phyloP scores from a whole-genome alignment of 1,140 invertebrate genomes.

The Drosophila eugracilis region DNA sequence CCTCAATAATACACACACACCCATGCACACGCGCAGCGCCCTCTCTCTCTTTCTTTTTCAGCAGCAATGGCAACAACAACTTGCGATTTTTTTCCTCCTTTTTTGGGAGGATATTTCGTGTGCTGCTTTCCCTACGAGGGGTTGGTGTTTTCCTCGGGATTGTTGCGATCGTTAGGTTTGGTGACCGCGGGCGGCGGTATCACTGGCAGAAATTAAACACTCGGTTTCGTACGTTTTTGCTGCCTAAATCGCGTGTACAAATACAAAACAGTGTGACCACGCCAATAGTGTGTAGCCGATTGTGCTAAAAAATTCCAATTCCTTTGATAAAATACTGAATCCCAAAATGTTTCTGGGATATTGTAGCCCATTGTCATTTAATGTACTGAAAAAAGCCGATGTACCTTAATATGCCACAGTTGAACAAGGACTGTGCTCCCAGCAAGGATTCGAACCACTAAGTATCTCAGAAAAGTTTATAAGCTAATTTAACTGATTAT shows the following conservation, averaged over 20 bases:
- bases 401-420: no score
- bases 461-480: no score
- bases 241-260: constrained; percentile 58
- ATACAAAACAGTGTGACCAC: constrained; percentile 61
- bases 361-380: no score
- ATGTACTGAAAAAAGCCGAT: no score
- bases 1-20: constrained; percentile 8
- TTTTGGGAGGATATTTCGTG: constrained; percentile 14
- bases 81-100: constrained; percentile 14
- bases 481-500: no score
- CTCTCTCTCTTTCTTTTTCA: constrained; percentile 27
- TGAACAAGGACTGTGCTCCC: no score
- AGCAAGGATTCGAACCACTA: no score
- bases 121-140: neutral
- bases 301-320: no score
- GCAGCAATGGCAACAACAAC: constrained; percentile 29
- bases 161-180: constrained; percentile 30
- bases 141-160: constrained; percentile 2
- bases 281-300: neutral
- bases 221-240: constrained; percentile 42
- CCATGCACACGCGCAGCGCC: constrained; percentile 6
- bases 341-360: no score
- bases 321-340: no score
- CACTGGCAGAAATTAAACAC: constrained; percentile 58
- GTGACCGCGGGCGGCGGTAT: constrained; percentile 23